Conservation (phyloP, 2,797 vertebrate species). For the Aselliscus stoliczkanus region DNA sequence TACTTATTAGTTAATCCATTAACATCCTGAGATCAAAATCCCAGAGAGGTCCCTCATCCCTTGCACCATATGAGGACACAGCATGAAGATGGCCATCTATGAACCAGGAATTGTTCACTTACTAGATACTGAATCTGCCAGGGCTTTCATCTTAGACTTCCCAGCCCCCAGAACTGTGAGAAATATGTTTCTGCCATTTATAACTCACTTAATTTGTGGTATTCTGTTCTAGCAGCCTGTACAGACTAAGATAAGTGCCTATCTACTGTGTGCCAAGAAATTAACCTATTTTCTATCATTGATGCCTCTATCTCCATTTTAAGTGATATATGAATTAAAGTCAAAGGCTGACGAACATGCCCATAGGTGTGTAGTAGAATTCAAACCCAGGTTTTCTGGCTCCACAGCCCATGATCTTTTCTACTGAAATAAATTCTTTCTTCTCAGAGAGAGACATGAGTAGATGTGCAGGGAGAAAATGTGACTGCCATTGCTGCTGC, state of each 20-base stretch:
- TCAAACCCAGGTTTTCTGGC: not conserved
- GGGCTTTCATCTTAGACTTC: not conserved
- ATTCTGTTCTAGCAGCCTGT: not conserved
- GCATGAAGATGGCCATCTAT: not conserved
- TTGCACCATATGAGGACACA: not conserved
- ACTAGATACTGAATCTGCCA: not conserved
- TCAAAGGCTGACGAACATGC: not conserved
- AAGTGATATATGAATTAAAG: not conserved
- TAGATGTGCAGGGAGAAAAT: not conserved
- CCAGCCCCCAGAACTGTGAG: not conserved
- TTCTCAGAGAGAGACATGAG: not conserved
- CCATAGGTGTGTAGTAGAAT: not conserved
- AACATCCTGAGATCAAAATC: not conserved
- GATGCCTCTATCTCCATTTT: not conserved
- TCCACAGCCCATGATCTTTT: not conserved
- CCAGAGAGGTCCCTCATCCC: not conserved
- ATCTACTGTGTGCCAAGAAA: not conserved
- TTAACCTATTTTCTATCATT: not conserved
- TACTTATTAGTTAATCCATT: not conserved
- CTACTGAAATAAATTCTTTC: not conserved
- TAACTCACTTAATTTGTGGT: not conserved
- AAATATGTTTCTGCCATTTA: not conserved
- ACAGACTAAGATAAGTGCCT: not conserved
- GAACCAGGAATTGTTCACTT: not conserved
- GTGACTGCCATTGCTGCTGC: not conserved